Conservation (phyloP, 1,140 invertebrate genomes). For the Bombus waltoni region DNA sequence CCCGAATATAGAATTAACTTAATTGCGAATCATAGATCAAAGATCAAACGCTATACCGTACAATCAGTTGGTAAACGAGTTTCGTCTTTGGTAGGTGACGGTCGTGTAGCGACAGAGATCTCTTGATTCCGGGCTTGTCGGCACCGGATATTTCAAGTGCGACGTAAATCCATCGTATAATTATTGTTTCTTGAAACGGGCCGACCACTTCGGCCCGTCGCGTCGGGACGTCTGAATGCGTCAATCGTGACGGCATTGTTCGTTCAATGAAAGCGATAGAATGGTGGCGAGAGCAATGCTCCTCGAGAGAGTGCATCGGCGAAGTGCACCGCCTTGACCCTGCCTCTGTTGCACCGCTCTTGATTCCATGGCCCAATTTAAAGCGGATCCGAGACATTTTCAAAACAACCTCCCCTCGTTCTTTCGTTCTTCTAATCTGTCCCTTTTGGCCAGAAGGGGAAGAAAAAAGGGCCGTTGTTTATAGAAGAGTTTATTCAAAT, state of each 20-base stretch:
- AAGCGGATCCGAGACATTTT: not conserved
- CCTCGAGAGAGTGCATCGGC: slow-evolving; percentile 55
- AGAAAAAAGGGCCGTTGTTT: not conserved
- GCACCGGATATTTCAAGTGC: slow-evolving; percentile 48
- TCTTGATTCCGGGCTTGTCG: not conserved
- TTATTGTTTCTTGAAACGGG: slow-evolving; percentile 48
- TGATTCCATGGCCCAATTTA: slow-evolving; percentile 43
- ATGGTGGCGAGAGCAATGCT: slow-evolving; percentile 51
- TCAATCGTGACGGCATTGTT: slow-evolving; percentile 66
- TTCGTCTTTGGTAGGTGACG: too few relatives aligned
- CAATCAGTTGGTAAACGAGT: not conserved
- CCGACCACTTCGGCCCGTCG: slow-evolving; percentile 49
- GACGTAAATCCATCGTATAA: slow-evolving; percentile 51
- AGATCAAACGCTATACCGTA: not conserved
- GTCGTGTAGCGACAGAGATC: not conserved
- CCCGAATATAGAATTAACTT: not conserved
- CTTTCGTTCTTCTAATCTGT: not conserved
- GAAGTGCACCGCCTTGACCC: slow-evolving; percentile 54
- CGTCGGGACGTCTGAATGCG: slow-evolving; percentile 52
- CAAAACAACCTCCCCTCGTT: not conserved
- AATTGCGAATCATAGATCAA: not conserved
- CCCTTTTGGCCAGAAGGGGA: too few relatives aligned
- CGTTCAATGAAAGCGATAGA: slow-evolving; percentile 50
- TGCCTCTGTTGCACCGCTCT: slow-evolving; percentile 16
- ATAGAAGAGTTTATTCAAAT: not conserved